Conservation (phyloP, 1,140 invertebrate genomes). For the Lamellibrachia luymesi region DNA sequence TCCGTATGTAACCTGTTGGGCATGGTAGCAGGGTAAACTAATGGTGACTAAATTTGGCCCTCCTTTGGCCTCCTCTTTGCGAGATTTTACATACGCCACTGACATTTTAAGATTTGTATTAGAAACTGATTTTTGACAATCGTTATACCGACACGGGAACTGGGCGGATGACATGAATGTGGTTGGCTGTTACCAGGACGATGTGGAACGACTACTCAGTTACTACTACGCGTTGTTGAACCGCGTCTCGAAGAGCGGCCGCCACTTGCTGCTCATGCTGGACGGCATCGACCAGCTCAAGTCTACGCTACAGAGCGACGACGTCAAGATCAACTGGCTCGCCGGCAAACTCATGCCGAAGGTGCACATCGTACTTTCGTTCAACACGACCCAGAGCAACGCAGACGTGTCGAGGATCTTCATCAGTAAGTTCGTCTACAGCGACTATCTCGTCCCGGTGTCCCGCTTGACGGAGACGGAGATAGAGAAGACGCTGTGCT, state of each 20-base stretch:
- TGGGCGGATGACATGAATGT: background rate
- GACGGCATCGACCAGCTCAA: slow-evolving; percentile 2
- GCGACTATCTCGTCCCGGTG: background rate
- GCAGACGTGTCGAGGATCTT: background rate
- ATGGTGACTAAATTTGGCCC: too few relatives aligned
- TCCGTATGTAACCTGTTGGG: too few relatives aligned
- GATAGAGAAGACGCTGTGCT: background rate
- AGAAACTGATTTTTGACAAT: background rate
- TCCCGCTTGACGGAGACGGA: background rate
- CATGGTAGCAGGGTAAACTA: too few relatives aligned
- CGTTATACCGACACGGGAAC: background rate
- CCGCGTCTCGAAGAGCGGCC: slow-evolving; percentile 12
- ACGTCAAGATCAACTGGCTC: slow-evolving; percentile 8
- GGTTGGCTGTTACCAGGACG: background rate
- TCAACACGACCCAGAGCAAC: slow-evolving; percentile 1
- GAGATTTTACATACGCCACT: too few relatives aligned
- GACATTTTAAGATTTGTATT: background rate
- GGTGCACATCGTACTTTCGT: background rate
- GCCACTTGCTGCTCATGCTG: background rate
- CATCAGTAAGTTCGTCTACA: background rate
- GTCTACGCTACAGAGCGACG: background rate
- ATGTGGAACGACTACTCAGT: background rate
- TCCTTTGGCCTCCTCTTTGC: too few relatives aligned
- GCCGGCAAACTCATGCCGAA: background rate
- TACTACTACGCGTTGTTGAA: slow-evolving; percentile 2